Evolutionary conservation across 2,888 invertebrate species (phyloP).

Genomic region (Ephialtes manifestator): DNA sequence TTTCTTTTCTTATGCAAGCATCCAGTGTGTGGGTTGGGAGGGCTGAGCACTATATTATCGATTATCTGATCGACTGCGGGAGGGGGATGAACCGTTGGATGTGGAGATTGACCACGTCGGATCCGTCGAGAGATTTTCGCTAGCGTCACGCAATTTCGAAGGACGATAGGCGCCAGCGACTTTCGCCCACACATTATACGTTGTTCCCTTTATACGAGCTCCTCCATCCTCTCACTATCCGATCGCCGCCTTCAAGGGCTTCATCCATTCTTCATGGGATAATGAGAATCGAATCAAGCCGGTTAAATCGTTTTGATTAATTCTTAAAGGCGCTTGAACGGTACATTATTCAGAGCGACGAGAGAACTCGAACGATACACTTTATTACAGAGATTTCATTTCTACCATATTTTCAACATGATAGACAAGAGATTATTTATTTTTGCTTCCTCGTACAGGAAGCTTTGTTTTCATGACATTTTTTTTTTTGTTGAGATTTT

Average conservation of each 20-base stretch:
- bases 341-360: not conserved
- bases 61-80: conserved; percentile 34
- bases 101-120: conserved; percentile 29
- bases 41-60: conserved; percentile 33
- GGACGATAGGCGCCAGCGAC: not conserved
- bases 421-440: conserved; percentile 27
- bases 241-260: not conserved
- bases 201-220: not conserved
- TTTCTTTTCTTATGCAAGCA: conserved; percentile 44
- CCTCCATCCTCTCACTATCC: not conserved
- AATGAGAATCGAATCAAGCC: conserved; percentile 49
- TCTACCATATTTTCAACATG: conserved; percentile 7
- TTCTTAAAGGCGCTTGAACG: conserved; percentile 21
- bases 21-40: not conserved
- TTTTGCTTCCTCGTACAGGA: no score
- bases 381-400: conserved; percentile 16
- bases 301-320: conserved; percentile 38
- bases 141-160: conserved; percentile 36
- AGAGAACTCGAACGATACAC: conserved; percentile 1
- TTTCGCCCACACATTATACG: not conserved
- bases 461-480: no score
- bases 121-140: conserved; percentile 23
- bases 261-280: conserved; percentile 51
- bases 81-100: not conserved
- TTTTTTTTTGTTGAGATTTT: no score